Conservation (phyloP, 1,140 invertebrate genomes). For the Pissodes strobi region DNA sequence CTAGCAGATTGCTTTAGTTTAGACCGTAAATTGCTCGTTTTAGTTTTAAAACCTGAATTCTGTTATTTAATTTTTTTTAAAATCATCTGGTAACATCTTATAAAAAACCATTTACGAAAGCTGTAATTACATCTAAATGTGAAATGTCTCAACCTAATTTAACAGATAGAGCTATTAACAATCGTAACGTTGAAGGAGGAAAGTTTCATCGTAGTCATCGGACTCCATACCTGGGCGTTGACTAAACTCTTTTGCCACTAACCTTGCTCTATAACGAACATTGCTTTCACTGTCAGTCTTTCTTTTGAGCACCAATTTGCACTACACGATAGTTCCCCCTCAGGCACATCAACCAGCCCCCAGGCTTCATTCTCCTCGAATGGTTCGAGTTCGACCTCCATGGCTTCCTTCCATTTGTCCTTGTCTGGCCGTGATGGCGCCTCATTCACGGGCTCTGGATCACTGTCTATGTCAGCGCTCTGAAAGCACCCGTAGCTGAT, state of each 20-base stretch:
- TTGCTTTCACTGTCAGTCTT: conserved; percentile 38
- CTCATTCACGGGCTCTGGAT: conserved; percentile 32
- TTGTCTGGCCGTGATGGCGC: conserved; percentile 41
- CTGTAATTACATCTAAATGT: conserved; percentile 54
- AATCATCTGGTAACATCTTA: conserved; percentile 45
- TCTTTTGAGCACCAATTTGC: conserved; percentile 49
- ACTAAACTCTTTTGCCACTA: conserved; percentile 43
- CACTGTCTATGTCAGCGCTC: too few species aligned
- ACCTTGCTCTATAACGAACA: conserved; percentile 41
- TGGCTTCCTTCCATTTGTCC: conserved; percentile 46
- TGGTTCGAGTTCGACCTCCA: conserved; percentile 45
- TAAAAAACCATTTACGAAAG: conserved; percentile 54
- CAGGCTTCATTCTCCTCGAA: too few species aligned
- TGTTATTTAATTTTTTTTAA: too few species aligned
- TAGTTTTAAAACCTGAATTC: conserved; percentile 50
- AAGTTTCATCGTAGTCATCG: conserved; percentile 36
- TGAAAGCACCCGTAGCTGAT: too few species aligned
- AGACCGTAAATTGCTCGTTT: conserved; percentile 52
- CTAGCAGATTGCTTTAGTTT: conserved; percentile 46
- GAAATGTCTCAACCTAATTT: conserved; percentile 39
- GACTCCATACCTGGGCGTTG: conserved; percentile 38
- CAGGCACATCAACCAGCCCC: conserved; percentile 46
- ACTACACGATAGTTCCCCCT: conserved; percentile 49
- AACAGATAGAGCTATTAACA: conserved; percentile 43
- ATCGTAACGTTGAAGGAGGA: conserved; percentile 38